Evolutionary conservation across 2,888 invertebrate species (phyloP), one percentile per base, ranked within the genome.

Genomic region (Metacarcinus magister): DNA sequence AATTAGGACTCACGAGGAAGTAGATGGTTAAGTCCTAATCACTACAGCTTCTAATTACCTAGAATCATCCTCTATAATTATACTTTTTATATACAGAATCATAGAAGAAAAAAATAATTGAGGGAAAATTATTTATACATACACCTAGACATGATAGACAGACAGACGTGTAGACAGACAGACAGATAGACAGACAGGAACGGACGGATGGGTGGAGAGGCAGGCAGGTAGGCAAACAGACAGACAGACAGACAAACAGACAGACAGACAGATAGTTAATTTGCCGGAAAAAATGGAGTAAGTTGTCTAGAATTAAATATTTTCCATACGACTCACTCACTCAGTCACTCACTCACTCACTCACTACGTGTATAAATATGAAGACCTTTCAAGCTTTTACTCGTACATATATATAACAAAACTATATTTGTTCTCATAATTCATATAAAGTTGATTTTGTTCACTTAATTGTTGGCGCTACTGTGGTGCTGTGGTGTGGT

Each of bases 61-160:
- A n/a, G n/a, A n/a, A 7, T 3, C 10, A 10, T n/a, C 67, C n/a
- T n/a, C n/a, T n/a, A n/a, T 67, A 7, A n/a, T 19, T 67, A 19
- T n/a, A 67, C 67, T n/a, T 67, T 67, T 67, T n/a, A 67, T 67
- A 67, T n/a, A n/a, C n/a, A 67, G n/a, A 67, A 67, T 67, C n/a
- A 67, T 67, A n/a, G 16, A 10, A 5, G 2, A 19, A 10, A 54
- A 54, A 54, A 54, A 54, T 54, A 54, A 54, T 13, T 10, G 19
- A 16, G 5, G 2, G n/a, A 67, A 67, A 67, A 67, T 7, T 67
- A n/a, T 67, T n/a, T n/a, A 67, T 67, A 67, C 67, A 67, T 67
- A n/a, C 19, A 23, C 67, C 5, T 19, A n/a, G 67, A 5, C 19
- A 5, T n/a, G 67, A 67, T n/a, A 19, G n/a, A 16, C 16, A 67